A percentile compares a stretch with the other conserved stretches of the same genome.
Evolutionary conservation across 1,140 invertebrate species (phyloP).

Genomic region (Trachymyrmex cornetzi): DNA sequence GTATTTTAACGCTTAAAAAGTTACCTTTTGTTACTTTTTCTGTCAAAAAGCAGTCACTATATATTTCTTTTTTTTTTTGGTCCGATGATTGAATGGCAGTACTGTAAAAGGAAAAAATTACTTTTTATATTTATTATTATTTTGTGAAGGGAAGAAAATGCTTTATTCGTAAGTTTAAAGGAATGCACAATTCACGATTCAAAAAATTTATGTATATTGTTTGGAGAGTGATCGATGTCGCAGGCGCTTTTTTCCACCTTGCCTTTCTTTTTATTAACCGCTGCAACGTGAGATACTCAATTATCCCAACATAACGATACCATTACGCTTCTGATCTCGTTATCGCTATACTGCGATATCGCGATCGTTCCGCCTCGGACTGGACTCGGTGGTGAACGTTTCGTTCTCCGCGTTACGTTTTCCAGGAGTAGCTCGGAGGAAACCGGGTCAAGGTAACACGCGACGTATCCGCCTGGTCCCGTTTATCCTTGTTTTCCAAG

Average conservation of each 20-base stretch:
- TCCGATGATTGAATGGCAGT: no score
- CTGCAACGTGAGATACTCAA: conserved; percentile 5
- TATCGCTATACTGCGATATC: conserved; percentile 63
- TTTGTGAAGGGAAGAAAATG: neutral
- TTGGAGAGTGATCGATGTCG: neutral
- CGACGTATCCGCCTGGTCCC: conserved; percentile 46
- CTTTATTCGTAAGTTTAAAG: neutral
- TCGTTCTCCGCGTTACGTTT: conserved; percentile 60
- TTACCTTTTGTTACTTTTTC: no score
- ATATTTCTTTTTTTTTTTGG: no score
- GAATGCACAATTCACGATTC: neutral
- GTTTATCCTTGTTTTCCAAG: conserved; percentile 58
- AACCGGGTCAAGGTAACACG: conserved; percentile 72
- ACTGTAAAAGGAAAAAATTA: neutral
- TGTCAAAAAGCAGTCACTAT: no score
- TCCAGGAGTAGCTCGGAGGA: conserved; percentile 52
- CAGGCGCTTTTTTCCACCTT: neutral
- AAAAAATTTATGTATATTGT: neutral
- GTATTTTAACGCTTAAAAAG: no score
- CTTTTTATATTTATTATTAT: neutral
- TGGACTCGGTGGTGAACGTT: conserved; percentile 11
- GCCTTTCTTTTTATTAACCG: conserved; percentile 3
- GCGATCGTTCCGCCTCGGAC: conserved; percentile 52
- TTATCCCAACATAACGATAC: conserved; percentile 34
- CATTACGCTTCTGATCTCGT: conserved; percentile 34